Base-by-base conservation (phyloP, 2,797 vertebrate species). In the Peromyscus aztecus region DNA sequence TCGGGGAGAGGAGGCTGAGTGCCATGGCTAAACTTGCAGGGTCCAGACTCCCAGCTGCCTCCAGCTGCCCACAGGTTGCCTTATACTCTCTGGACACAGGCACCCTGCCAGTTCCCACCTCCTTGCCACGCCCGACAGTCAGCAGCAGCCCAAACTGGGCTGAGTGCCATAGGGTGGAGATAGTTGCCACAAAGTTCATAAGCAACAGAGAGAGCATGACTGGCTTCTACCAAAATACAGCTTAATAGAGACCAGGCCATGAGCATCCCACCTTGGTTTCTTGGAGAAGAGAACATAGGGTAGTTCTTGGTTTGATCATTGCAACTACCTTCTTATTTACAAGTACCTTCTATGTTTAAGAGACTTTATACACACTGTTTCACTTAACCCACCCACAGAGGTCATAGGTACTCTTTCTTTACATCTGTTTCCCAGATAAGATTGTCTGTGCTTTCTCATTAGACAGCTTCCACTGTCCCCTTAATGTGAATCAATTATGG, bases 1-100 rank as follows among this genome's bases (percentile, higher is more conserved):
- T 98, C 69, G 96, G 91, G 17, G 94, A 97, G 65, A 98, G 55
- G 89, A 98, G 97, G 9, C 85, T 29, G 4, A 83, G 37, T 12
- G 37, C 46, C 95, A 96, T 97, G 96, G 90, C 78, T 95, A 34
- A 12, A 90, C 49, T 43, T 6, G 1, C 59, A 67, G 34, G 27
- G 2, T 46, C 27, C 13, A 34, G 43, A 1, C 31, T 92, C 78
- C 43, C 21, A 19, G 17, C 8, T 86, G 57, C n/a, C 59, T 95
- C 69, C 63, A 37, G 37, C 63, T 71, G 4, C 14, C 29, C 43
- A 7, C 5, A 0, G 16, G 2, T 59, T 86, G 63, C 11, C 46
- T 97, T 97, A 88, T 91, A 95, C 31, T 63, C 31, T 63, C 16
- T 78, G 29, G 24, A 82, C 2, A 16, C 43, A 78, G 90, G 92